Evolutionary conservation across 2,888 invertebrate genomes (phyloP).

Genomic region (Latrodectus elegans): DNA sequence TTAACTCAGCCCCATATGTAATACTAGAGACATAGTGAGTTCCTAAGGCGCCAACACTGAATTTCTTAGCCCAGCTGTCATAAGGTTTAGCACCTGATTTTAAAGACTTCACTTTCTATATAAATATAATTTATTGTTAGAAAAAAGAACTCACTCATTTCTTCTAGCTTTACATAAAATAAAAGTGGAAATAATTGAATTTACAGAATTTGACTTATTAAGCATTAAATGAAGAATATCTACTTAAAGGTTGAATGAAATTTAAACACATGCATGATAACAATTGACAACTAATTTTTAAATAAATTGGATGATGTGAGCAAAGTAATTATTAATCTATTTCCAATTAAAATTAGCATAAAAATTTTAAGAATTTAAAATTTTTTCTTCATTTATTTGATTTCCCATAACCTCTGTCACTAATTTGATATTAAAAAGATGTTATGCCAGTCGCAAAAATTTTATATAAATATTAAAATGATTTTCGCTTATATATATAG

Average conservation of each 20-base stretch:
- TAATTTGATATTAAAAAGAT: too few species aligned
- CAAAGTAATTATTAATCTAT: too few species aligned
- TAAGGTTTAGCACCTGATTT: constrained; percentile 31
- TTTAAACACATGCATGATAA: not conserved
- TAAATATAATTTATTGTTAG: not conserved
- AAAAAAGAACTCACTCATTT: not conserved
- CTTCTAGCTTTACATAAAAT: not conserved
- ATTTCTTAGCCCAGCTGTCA: not conserved
- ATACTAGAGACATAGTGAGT: constrained; percentile 47
- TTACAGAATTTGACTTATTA: not conserved
- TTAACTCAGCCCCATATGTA: constrained; percentile 28
- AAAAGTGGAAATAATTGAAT: not conserved
- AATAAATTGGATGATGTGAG: not conserved
- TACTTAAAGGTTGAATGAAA: too few species aligned
- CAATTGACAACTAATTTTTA: not conserved
- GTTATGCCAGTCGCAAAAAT: too few species aligned
- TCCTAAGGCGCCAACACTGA: not conserved
- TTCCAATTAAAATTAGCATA: too few species aligned
- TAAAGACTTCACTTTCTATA: constrained; percentile 8
- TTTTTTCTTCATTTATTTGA: too few species aligned
- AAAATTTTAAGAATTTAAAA: too few species aligned
- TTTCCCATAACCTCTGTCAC: too few species aligned
- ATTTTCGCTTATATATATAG: too few species aligned
- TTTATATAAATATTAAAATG: too few species aligned
- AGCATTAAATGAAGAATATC: not conserved